Base-by-base conservation (phyloP, 1,140 invertebrate species). In the Lordiphosa collinella region DNA sequence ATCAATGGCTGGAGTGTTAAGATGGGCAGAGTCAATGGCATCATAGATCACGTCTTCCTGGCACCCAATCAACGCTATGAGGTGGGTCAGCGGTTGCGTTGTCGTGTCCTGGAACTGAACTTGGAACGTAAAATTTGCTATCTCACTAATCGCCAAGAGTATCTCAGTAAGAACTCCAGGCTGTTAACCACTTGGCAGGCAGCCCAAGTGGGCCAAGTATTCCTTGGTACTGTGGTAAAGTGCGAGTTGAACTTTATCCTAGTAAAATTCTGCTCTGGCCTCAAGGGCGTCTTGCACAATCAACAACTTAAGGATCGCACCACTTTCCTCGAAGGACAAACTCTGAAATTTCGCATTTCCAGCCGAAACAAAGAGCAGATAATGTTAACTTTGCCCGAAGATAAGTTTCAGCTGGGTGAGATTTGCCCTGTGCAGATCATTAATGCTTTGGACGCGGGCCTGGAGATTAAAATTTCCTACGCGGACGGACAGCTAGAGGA, bases 271-370 rank as follows among this genome's bases (percentile, higher is more conserved):
- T 93, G 92, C 70, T 90, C 90, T 37, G 90, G 91, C 46, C 78
- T 93, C 1, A 91, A 89, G 50, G 93, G 92, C 1, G 91, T 90
- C 59, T 78, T 94, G 1, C 90, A 92, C 25, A 89, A 84, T 1
- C 79, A 89, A 3, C 89, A 91, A 48, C 88, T 93, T 0, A 90
- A 90, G 40, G 76, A 91, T 16, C 60, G 89, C 52, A 87, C 90
- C 56, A 87, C 89, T 12, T 93, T 93, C 69, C 90, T 91, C 32
- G 57, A 90, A 6, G 94, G 93, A 31, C 91, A 94, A 87, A 92
- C 92, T 16, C 70, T 73, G 7, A 73, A 79, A 40, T 89, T 89
- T 32, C 84, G 86, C 2, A 80, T 89, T 13, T 9, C 59, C 1
- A 51, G 37, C 5, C 60, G 65, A 4, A 73, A 61, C 9, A 53